These are phyloP conservation scores for Oryctes rhinoceros DNA, from an alignment of 1,140 invertebrate species.

Conservation along the genomic window DNA sequence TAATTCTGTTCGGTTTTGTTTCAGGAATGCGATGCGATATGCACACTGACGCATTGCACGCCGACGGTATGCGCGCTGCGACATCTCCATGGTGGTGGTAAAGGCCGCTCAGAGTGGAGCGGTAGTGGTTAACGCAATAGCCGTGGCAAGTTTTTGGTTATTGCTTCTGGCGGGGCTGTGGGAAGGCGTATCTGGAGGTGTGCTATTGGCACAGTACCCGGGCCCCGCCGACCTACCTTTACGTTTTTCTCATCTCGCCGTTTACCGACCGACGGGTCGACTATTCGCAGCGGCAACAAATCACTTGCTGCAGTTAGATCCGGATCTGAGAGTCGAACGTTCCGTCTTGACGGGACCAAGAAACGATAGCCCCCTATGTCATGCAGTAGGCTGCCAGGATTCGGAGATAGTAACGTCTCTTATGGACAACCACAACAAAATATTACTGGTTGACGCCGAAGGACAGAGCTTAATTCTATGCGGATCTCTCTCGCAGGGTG, in stretches of 20 bases:
- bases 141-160: constrained; percentile 56
- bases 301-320: constrained; percentile 81
- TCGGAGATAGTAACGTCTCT: constrained; percentile 71
- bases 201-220: constrained; percentile 59
- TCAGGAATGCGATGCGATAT: constrained; percentile 53
- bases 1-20: constrained; percentile 44
- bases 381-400: constrained; percentile 80
- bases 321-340: constrained; percentile 75
- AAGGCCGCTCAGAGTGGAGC: constrained; percentile 52
- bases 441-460: constrained; percentile 86
- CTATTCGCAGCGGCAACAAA: constrained; percentile 84
- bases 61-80: constrained; percentile 45
- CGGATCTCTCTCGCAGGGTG: constrained; percentile 86
- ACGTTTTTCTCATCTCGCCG: constrained; percentile 69
- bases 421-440: constrained; percentile 91
- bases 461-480: constrained; percentile 85
- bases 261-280: constrained; percentile 68
- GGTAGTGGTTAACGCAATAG: constrained; percentile 50
- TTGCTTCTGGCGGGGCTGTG: constrained; percentile 54
- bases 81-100: constrained; percentile 55
- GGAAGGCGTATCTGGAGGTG: constrained; percentile 50
- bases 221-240: constrained; percentile 61
- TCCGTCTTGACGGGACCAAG: constrained; percentile 76
- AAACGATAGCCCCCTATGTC: constrained; percentile 86
- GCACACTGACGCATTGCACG: constrained; percentile 33